Base-by-base conservation (phyloP, 2,888 invertebrate genomes). In the Meandrusa payeni region DNA sequence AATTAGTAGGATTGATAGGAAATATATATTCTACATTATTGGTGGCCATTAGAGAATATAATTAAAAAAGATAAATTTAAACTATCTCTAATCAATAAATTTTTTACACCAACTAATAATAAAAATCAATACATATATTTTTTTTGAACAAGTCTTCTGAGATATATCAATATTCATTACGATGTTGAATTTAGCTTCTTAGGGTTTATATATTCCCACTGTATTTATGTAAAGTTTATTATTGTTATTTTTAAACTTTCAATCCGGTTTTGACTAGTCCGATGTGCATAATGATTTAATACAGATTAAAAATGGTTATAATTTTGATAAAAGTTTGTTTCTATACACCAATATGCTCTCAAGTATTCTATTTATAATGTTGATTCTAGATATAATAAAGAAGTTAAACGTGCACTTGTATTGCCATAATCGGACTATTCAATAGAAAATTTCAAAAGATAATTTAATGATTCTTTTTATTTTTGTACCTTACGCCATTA, bases 241-340 rank as follows among this genome's bases (percentile, higher is more conserved):
- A 50, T 48, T 50, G 31, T 51, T 37, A 42, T 33, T 46, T 38
- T 38, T 28, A 31, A 29, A 41, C 5, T 41, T 39, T 23, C 11
- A 9, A 15, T 38, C n/a, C 76, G 76, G 73, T 67, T 62, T 72
- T 78, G 80, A 61, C 69, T 82, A 79, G 80, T 81, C 79, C 81
- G 82, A 76, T 65, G 54, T 33, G 51, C 51, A 59, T 62, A 64
- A 66, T 38, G n/a, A 33, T 10, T n/a, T 26, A 19, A 26, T 27
- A 12, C 13, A 10, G 3, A 9, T 10, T 17, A 2, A 33, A 13
- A 9, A 24, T 15, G 29, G 10, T 36, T 31, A 17, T 9, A 11
- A 7, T 37, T 31, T 20, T 15, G 17, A 11, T 7, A 13, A 32
- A 17, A 24, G 6, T 6, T 9, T 7, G 13, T 19, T 5, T 12